phyloP scores from a whole-genome alignment of 2,797 vertebrate genomes.

The Cossypha heuglini region DNA sequence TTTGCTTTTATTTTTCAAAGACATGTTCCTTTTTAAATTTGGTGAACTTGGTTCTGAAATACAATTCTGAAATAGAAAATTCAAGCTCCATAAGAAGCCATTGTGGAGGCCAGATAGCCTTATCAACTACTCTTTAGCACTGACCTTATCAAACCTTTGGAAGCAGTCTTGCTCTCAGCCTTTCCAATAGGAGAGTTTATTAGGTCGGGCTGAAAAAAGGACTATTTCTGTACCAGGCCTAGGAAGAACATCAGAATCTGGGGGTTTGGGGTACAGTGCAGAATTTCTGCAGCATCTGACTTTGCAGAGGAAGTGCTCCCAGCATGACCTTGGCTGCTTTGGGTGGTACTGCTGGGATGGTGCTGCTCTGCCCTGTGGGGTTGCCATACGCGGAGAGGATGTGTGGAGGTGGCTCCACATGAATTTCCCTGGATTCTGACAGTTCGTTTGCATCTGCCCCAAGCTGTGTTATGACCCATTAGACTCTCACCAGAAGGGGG shows the following conservation, averaged over 20 bases:
- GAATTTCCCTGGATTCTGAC: not conserved
- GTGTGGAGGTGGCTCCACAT: not conserved
- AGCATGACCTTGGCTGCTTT: not conserved
- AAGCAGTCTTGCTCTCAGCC: not conserved
- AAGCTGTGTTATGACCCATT: not conserved
- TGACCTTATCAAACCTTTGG: not conserved
- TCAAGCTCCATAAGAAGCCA: not conserved
- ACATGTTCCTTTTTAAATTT: not conserved
- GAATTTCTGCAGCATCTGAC: not conserved
- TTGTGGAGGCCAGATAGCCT: not conserved
- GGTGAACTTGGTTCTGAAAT: not conserved
- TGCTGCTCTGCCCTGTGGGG: not conserved
- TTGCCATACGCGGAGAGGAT: not conserved
- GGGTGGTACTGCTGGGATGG: not conserved
- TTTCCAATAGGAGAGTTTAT: not conserved
- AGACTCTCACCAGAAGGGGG: not conserved
- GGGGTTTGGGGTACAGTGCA: not conserved
- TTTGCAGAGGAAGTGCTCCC: not conserved
- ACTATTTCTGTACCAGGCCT: not conserved
- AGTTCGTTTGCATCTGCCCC: not conserved
- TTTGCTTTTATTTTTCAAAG: slow-evolving; percentile 22
- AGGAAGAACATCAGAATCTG: not conserved
- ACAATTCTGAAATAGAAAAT: not conserved
- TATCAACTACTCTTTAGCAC: not conserved
- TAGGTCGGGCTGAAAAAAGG: not conserved